Evolutionary conservation across 2,797 vertebrate genomes (phyloP), one percentile per base, ranked within the genome.

Genomic region (Spinibarbus caldwelli): DNA sequence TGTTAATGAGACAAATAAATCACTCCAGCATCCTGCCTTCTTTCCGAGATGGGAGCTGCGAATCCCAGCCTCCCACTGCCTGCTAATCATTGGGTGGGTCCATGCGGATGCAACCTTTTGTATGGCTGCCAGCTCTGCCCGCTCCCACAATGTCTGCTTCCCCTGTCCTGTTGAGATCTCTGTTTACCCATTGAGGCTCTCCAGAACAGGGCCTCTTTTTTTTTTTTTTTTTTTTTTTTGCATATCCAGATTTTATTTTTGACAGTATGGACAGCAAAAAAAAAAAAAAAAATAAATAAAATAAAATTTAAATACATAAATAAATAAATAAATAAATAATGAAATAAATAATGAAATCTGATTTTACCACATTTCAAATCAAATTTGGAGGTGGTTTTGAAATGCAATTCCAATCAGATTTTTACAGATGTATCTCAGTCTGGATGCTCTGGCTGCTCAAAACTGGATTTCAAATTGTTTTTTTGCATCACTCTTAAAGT

Each of bases 1-100:
- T 62, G 10, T 78, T 89, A 89, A 89, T 89, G 81, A 84, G 78
- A 84, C 47, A 73, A 87, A 89, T 89, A 86, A 87, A 89, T 87
- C 88, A 87, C 72, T 43, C 41, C 57, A 80, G 54, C 82, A 78
- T 73, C 38, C 43, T 49, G 45, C 41, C 23, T 85, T 45, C 66
- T 84, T 80, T 85, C 67, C 14, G 47, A 78, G 76, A 71, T 3
- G 15, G 52, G 84, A 83, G n/a, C 31, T n/a, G 34, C 11, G 19
- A 75, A 70, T 73, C 57, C 70, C 59, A 67, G 82, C 62, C 29
- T 84, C 76, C 86, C 77, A 49, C 78, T 66, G 86, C 86, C 83
- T 38, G 80, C 83, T 89, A 89, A 89, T 89, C 85, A 89, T 52
- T 62, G 62, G 80, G 80, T 68, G 76, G 71, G 80, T 87, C 83